Evolutionary conservation across 2,888 invertebrate species (phyloP), one percentile per base, ranked within the genome.

Genomic region (Drosophila hamatofila): DNA sequence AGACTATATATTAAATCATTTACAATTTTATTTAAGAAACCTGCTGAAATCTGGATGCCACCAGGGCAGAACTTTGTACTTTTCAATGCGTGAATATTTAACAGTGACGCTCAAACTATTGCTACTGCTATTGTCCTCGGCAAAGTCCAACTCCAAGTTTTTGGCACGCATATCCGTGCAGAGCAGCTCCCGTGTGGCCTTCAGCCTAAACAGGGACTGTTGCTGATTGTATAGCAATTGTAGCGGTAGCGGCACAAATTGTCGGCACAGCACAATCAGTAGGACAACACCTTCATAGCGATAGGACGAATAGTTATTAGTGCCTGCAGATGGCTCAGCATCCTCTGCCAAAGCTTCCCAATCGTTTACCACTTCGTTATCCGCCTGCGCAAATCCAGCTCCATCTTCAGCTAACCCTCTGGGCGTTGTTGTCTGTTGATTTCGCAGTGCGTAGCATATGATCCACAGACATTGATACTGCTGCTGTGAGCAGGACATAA

Each of bases 41-140:
- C 69, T 84, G 52, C 83, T 80, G 59, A 93, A 94, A 48, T 92
- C 91, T 2, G 94, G 95, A 91, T 95, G 94, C 96, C 96, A 96
- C 96, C 96, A 96, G 78, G 95, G 95, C 52, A 95, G 81, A 3
- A 95, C 94, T 80, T 93, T 93, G 21, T 93, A 93, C 81, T 93
- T 94, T 49, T 93, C 90, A 39, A 95, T 94, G 25, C 93, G 93
- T 67, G 94, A 93, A 62, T 95, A 92, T 42, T 94, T 91, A 12
- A 94, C 92, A 21, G 93, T 91, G 11, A 92, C 91, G 14, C 80
- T 69, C 35, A 83, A 46, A 12, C 30, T 67, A 18, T 55, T 62
- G 37, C 89, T 80, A 6, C 92, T 30, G 30, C 30, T 80, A 5
- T 89, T 91, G 2, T 79, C 55, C 16, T 94, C 94, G 44, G 93